Evolutionary conservation across 2,113 vertebrate genomes (phyloP), one percentile per base, ranked within the genome.

Genomic region (Urocolius indicus): DNA sequence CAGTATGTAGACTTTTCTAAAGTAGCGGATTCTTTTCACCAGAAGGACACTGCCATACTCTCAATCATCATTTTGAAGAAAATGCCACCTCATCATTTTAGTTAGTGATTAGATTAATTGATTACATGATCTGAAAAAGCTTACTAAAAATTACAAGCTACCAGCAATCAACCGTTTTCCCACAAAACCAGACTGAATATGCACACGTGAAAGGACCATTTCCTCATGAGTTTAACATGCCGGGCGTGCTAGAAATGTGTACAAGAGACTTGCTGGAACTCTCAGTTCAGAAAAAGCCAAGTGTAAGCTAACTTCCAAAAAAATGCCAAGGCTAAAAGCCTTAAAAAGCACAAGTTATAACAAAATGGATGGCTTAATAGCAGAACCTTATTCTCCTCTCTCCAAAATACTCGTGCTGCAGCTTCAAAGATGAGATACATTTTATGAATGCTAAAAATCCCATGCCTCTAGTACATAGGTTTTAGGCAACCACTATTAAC

Each of bases 221-320:
- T 4, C 55, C 38, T 43, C 23, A 1, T 0, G 22, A 55, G 15
- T 14, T 59, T 14, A 32, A 34, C 0, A 13, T 0, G 2, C 27
- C 59, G 27, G 2, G 10, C 6, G 6, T 5, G 4, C 26, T 52
- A 67, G 10, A n/a, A 90, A 79, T 3, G 3, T 0, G 0, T 4
- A 24, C 26, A 32, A 3, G 29, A 76, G 36, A 20, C 5, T 38
- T 29, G 13, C 57, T 57, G 11, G 54, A 69, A 27, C 0, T 57
- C 54, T 49, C 62, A 45, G 19, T 0, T n/a, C 29, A 32, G 41
- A 32, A 61, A 27, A 72, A 90, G 13, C 3, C 19, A 24, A 38
- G 14, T 9, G 6, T 2, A 20, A 21, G 7, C 29, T 52, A 63
- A 38, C 19, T 45, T 27, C 16, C 34, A 18, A 55, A 82, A 26